Base-by-base conservation (phyloP, 23 tunicate genomes). In the Aplidium turbinatum region DNA sequence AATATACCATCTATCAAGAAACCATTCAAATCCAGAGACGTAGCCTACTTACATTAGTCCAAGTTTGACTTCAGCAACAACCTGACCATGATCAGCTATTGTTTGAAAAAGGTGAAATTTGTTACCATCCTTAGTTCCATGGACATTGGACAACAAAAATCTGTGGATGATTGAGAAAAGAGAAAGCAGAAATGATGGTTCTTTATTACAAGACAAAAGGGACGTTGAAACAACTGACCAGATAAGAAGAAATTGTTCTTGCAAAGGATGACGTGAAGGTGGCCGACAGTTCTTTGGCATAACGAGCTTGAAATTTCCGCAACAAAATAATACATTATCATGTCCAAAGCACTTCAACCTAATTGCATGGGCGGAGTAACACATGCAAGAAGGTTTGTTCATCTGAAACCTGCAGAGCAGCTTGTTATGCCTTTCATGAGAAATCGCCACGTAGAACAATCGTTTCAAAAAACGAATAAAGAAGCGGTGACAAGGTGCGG, bases 401-500 rank as follows among this genome's bases (percentile, higher is more conserved):
- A 16, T 20, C 19, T 5, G 23, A 20, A 54, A 54, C 61, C 21
- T 16, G 23, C 61, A 20, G 21, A 54, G 6, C 61, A 54, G 61
- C 23, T 54, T 54, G 61, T 54, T 54, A 54, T 54, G 21, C 61
- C 22, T 54, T 54, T 54, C 61, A 54, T 54, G 23, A 54, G 23
- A 54, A 54, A 54, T 22, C 22, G 61, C 61, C 61, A 54, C 61
- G 61, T 25, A 16, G 21, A 22, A 54, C 61, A 11, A 42, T 42
- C 50, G 50, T 16, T 42, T 16, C 50, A 42, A 42, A 42, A 42
- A 42, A 11, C 16, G 13, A 16, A 11, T 16, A 42, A 42, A 42
- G 50, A 42, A 16, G 50, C 50, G 16, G 16, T 42, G 50, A 54
- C 21, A 25, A 54, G 23, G 21, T 54, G 61, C 23, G 61, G 61